Percentiles rank a stretch among this genome's conserved stretches.
These are phyloP conservation scores for Squalus acanthias DNA, from an alignment of 2,797 vertebrate genomes.

Conservation along the genomic window DNA sequence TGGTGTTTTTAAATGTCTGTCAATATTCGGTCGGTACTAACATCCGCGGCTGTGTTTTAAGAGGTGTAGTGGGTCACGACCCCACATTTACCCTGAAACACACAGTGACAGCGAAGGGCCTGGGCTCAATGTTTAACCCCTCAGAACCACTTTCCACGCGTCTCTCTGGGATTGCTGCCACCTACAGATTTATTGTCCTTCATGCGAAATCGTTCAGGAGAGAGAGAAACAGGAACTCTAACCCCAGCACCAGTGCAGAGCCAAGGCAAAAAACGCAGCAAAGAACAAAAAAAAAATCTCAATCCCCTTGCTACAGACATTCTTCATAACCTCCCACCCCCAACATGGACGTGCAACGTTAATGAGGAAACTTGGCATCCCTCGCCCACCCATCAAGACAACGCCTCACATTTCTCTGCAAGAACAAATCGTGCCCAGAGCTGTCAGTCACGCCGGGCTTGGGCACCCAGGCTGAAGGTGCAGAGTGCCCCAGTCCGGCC, in stretches of 20 bases:
- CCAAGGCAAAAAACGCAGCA: neutral
- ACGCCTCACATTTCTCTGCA: constrained; percentile 3
- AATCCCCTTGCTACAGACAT: too few relatives aligned
- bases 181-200: neutral
- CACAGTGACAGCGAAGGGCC: neutral
- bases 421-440: neutral
- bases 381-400: neutral
- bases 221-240: neutral
- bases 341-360: neutral
- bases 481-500: neutral
- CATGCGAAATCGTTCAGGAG: neutral
- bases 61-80: neutral
- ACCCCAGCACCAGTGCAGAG: neutral
- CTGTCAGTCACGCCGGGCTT: neutral
- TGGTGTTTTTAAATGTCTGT: neutral
- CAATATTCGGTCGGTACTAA: neutral
- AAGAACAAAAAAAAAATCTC: neutral
- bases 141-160: neutral
- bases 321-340: neutral
- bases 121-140: neutral
- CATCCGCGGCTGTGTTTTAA: neutral
- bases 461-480: neutral
- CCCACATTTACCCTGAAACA: too few relatives aligned
- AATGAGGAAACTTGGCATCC: neutral
- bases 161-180: neutral